Conservation (phyloP, 2,797 vertebrate species). For the Lepilemur septentrionalis region DNA sequence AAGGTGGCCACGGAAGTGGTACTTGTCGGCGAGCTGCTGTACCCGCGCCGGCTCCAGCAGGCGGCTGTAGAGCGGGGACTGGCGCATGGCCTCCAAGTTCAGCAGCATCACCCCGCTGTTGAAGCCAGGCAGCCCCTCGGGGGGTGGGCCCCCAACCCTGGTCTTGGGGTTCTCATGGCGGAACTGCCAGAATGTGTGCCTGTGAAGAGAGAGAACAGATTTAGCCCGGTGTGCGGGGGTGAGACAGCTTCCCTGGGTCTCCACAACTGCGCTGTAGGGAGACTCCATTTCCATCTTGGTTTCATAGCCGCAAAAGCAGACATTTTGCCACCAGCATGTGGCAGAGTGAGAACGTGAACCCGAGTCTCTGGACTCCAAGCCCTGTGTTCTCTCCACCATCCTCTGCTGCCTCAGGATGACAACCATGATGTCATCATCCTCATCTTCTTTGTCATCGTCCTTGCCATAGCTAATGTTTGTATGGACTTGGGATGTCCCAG, state of each 20-base stretch:
- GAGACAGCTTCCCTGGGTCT: not conserved
- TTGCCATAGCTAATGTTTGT: not conserved
- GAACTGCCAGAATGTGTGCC: constrained; percentile 99
- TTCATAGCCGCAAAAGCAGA: not conserved
- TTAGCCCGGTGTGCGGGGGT: not conserved
- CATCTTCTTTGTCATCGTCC: not conserved
- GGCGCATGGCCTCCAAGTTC: constrained; percentile 93
- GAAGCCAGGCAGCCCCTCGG: constrained; percentile 94
- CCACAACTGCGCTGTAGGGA: not conserved
- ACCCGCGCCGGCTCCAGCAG: constrained; percentile 90
- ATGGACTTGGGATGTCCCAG: not conserved
- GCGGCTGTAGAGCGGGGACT: constrained; percentile 91
- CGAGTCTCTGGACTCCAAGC: no score
- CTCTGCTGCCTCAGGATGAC: not conserved
- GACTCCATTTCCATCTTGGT: accelerated
- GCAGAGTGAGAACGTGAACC: not conserved
- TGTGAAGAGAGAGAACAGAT: constrained; percentile 75
- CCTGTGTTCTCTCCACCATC: not conserved
- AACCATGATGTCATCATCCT: accelerated
- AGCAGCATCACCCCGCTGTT: constrained; percentile 97
- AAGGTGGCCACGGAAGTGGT: constrained; percentile 95
- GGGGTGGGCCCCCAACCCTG: constrained; percentile 92
- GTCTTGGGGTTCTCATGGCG: constrained; percentile 94
- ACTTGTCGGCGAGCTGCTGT: constrained; percentile 91
- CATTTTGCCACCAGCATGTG: not conserved